phyloP scores from a whole-genome alignment of 2,113 vertebrate species.

The Apaloderma vittatum region DNA sequence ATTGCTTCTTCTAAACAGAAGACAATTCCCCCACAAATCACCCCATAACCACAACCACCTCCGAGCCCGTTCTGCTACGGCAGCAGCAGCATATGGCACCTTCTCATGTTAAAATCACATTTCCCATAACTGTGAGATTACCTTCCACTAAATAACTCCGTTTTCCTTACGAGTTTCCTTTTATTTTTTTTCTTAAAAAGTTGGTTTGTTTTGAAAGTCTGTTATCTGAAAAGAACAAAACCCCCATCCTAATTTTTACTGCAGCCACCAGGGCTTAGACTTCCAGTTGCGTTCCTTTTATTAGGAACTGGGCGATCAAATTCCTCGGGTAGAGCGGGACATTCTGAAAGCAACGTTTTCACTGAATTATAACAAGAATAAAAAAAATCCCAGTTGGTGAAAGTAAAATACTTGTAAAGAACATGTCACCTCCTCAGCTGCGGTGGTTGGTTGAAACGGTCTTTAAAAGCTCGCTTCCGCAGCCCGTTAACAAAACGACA shows the following conservation, averaged over 20 bases:
- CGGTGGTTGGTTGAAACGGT: not conserved
- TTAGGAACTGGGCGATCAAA: not conserved
- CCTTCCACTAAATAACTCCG: not conserved
- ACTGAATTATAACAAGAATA: not conserved
- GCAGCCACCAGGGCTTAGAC: not conserved
- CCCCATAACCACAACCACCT: too few relatives aligned
- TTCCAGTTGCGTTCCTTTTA: slow-evolving; percentile 18
- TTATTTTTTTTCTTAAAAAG: not conserved
- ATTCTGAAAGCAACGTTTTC: not conserved
- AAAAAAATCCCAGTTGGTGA: slow-evolving; percentile 22
- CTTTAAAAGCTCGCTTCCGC: not conserved
- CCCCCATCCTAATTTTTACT: not conserved
- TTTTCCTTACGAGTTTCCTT: not conserved
- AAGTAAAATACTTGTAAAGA: slow-evolving; percentile 47
- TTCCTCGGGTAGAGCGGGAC: not conserved
- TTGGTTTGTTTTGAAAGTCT: not conserved
- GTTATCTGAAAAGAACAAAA: not conserved
- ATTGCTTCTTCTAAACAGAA: not conserved
- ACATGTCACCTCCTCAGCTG: not conserved
- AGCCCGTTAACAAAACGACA: not conserved
- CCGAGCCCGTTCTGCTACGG: too few relatives aligned
- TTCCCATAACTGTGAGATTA: rapidly evolving
- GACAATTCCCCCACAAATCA: not conserved
- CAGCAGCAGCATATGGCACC: not conserved
- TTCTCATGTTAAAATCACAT: not conserved